These are phyloP conservation scores for Neelides folsomi DNA, from an alignment of 2,888 invertebrate species.

Conservation along the genomic window DNA sequence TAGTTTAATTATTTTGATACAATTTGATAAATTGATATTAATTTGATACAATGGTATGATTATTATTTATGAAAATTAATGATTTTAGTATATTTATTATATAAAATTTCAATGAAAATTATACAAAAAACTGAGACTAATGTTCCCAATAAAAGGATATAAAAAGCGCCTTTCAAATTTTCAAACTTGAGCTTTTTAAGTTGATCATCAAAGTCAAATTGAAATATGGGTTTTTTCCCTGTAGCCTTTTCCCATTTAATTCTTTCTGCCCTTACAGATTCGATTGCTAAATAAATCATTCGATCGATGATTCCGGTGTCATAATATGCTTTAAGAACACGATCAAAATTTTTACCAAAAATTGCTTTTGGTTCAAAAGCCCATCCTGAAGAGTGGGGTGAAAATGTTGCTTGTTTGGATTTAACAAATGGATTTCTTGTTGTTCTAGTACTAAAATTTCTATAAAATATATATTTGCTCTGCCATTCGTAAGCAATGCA, in stretches of 20 bases:
- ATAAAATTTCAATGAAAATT: too few species aligned
- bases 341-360: constrained; percentile 5
- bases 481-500: constrained; percentile 11
- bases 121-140: too few species aligned
- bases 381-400: constrained; percentile 8
- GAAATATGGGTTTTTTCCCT: too few species aligned
- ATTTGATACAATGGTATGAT: too few species aligned
- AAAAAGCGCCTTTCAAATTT: constrained; percentile 6
- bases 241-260: constrained; percentile 3
- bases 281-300: constrained; percentile 4
- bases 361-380: constrained; percentile 2
- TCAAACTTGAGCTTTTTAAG: not conserved
- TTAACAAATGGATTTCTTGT: constrained; percentile 10
- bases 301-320: constrained; percentile 5
- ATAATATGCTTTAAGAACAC: too few species aligned
- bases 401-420: constrained; percentile 7
- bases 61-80: too few species aligned
- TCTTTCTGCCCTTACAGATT: not conserved
- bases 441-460: constrained; percentile 6
- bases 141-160: not conserved
- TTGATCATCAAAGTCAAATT: not conserved
- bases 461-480: constrained; percentile 12
- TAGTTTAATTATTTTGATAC: too few species aligned
- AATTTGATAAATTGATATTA: too few species aligned
- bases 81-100: too few species aligned